Evolutionary conservation across 2,113 vertebrate species (phyloP).

Genomic region (Aspidoscelis tigris): DNA sequence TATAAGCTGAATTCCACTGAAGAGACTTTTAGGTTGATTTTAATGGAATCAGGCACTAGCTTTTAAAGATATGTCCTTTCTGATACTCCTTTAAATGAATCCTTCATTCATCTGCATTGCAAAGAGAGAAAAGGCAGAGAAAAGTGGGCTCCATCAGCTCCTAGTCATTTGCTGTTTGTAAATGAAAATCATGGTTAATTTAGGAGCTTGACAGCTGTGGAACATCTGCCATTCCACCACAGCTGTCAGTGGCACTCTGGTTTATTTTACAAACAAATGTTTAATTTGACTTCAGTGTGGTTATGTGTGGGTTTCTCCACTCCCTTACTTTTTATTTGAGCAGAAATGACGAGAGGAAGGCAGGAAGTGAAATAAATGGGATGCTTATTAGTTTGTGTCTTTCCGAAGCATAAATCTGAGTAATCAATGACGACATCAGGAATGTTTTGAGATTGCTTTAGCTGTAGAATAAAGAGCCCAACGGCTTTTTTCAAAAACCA

Average conservation of each 20-base stretch:
- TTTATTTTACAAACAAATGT: conserved; percentile 82
- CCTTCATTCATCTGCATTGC: conserved; percentile 49
- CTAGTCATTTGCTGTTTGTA: conserved; percentile 67
- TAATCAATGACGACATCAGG: conserved; percentile 63
- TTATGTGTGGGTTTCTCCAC: conserved; percentile 47
- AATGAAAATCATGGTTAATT: conserved; percentile 78
- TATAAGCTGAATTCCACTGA: conserved; percentile 27
- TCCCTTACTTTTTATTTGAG: conserved; percentile 53
- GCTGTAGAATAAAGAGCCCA: conserved; percentile 44
- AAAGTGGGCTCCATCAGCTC: conserved; percentile 52
- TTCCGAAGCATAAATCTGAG: conserved; percentile 65
- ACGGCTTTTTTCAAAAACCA: not conserved
- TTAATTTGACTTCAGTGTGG: conserved; percentile 75
- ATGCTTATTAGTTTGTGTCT: conserved; percentile 70
- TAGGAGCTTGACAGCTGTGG: conserved; percentile 73
- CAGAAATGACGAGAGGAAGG: conserved; percentile 60
- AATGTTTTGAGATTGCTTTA: conserved; percentile 58
- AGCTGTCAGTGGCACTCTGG: conserved; percentile 73
- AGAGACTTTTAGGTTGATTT: not conserved
- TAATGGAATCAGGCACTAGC: conserved; percentile 11
- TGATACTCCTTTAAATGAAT: not conserved
- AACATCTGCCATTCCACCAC: conserved; percentile 70
- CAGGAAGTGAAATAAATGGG: conserved; percentile 71
- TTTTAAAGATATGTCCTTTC: conserved; percentile 30
- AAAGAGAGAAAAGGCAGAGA: conserved; percentile 37